phyloP scores from a whole-genome alignment of 1,140 invertebrate species.

The Pissodes strobi region DNA sequence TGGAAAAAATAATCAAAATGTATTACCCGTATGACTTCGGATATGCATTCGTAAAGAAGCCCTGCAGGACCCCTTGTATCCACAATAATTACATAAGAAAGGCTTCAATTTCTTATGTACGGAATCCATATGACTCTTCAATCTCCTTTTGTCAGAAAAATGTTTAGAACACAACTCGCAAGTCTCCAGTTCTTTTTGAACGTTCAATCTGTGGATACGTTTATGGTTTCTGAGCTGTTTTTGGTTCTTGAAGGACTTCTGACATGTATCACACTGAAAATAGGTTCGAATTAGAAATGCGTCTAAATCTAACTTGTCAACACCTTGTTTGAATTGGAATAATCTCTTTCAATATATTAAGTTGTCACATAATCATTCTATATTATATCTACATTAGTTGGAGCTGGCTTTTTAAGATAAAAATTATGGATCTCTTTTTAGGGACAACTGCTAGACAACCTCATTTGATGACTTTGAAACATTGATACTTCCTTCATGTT shows the following conservation, averaged over 20 bases:
- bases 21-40: slow-evolving; percentile 72
- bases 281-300: too few species aligned
- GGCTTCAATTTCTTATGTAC: slow-evolving; percentile 72
- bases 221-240: slow-evolving; percentile 74
- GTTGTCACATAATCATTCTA: too few species aligned
- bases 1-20: too few species aligned
- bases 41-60: slow-evolving; percentile 72
- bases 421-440: too few species aligned
- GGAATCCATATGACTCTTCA: slow-evolving; percentile 66
- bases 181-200: slow-evolving; percentile 32
- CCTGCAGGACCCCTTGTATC: slow-evolving; percentile 67
- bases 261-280: slow-evolving; percentile 65
- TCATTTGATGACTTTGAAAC: too few species aligned
- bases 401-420: too few species aligned
- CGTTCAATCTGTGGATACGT: slow-evolving; percentile 58
- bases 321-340: too few species aligned
- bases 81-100: slow-evolving; percentile 74
- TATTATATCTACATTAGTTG: too few species aligned
- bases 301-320: too few species aligned
- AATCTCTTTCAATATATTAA: too few species aligned
- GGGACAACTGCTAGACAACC: too few species aligned
- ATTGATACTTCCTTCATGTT: too few species aligned
- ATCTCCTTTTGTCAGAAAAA: slow-evolving; percentile 63
- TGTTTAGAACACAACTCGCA: slow-evolving; percentile 68
- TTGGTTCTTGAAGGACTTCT: slow-evolving; percentile 76